These are phyloP conservation scores for Enteromius afrohamiltoni DNA, from an alignment of 2,797 vertebrate species.

Conservation along the genomic window DNA sequence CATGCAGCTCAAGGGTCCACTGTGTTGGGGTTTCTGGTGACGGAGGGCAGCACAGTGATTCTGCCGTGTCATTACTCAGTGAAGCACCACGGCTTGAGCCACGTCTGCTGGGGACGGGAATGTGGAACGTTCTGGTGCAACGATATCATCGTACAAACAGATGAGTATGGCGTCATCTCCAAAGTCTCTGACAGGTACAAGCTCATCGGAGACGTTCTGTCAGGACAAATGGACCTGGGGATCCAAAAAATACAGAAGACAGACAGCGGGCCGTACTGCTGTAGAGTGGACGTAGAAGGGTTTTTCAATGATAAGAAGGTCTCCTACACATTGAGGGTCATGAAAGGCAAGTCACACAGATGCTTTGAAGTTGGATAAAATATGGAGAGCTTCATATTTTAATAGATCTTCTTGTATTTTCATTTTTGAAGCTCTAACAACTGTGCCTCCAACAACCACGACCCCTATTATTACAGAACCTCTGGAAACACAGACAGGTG, in stretches of 20 bases:
- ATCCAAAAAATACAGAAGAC: constrained; percentile 70
- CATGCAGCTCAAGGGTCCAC: constrained; percentile 59
- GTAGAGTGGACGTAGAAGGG: constrained; percentile 78
- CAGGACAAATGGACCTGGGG: constrained; percentile 79
- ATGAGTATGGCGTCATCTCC: constrained; percentile 74
- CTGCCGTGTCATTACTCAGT: constrained; percentile 80
- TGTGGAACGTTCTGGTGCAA: constrained; percentile 83
- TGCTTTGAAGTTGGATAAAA: background rate
- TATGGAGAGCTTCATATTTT: background rate
- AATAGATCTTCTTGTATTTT: background rate
- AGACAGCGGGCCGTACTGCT: constrained; percentile 80
- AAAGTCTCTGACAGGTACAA: constrained; percentile 76
- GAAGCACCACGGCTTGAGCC: constrained; percentile 73
- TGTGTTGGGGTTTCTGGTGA: constrained; percentile 66
- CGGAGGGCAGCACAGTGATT: constrained; percentile 73
- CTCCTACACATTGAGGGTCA: constrained; percentile 76
- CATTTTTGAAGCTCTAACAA: constrained; percentile 51
- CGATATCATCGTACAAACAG: constrained; percentile 78
- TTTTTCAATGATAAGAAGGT: constrained; percentile 82
- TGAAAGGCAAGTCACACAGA: constrained; percentile 70
- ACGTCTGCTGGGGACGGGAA: constrained; percentile 79
- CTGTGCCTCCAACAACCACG: constrained; percentile 36
- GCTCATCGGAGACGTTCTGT: constrained; percentile 74
- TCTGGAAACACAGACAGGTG: constrained; percentile 53
- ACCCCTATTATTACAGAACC: constrained; percentile 36